phyloP scores from a whole-genome alignment of 2,797 vertebrate genomes.

The Astyanax mexicanus region DNA sequence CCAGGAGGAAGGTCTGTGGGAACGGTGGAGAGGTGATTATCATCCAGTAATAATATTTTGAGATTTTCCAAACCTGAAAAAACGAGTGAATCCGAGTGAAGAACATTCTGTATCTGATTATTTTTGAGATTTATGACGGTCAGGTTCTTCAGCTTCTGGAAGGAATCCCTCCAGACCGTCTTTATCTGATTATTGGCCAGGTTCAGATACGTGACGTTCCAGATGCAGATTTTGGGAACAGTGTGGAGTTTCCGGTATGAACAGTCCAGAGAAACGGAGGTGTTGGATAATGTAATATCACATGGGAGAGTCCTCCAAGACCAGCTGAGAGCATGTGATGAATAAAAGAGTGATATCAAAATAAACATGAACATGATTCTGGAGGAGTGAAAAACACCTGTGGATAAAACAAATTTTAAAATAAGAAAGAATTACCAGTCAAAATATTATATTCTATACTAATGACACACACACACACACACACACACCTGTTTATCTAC shows the following conservation, averaged over 20 bases:
- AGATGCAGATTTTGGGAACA: constrained; percentile 61
- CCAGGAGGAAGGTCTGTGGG: constrained; percentile 65
- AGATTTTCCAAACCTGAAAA: constrained; percentile 67
- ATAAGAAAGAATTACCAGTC: background rate
- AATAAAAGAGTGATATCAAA: constrained; percentile 9
- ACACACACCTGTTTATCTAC: no score
- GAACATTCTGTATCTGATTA: constrained; percentile 53
- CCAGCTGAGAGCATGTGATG: constrained; percentile 14
- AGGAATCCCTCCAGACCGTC: constrained; percentile 56
- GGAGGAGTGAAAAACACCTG: constrained; percentile 5
- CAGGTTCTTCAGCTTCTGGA: constrained; percentile 63
- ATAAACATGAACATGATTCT: constrained; percentile 32
- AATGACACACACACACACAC: no score
- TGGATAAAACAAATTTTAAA: background rate
- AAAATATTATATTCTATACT: background rate
- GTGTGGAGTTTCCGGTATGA: constrained; percentile 45
- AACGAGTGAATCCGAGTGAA: constrained; percentile 52
- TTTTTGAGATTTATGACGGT: constrained; percentile 64
- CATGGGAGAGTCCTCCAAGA: constrained; percentile 63
- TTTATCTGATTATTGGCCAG: constrained; percentile 63
- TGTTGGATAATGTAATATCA: constrained; percentile 42
- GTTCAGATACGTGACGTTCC: constrained; percentile 60
- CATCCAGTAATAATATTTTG: constrained; percentile 64
- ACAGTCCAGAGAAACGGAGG: constrained; percentile 60
- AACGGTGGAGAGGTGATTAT: constrained; percentile 65